phyloP scores from a whole-genome alignment of 1,140 invertebrate species.

The Ectropis grisescens region DNA sequence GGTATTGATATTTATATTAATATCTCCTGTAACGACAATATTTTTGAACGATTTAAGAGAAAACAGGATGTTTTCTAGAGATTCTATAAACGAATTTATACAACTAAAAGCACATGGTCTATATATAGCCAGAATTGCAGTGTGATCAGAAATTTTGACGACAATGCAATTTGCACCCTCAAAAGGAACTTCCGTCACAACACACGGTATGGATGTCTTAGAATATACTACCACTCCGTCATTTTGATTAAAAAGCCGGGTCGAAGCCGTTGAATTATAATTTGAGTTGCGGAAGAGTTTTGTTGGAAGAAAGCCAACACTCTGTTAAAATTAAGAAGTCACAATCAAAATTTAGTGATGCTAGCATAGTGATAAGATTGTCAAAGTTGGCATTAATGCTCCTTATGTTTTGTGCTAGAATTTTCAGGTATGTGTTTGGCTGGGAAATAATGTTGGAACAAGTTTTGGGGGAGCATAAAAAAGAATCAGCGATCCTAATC shows the following conservation, averaged over 20 bases:
- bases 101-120: background rate
- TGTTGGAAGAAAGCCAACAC: slow-evolving; percentile 11
- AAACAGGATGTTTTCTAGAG: background rate
- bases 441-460: slow-evolving; percentile 1
- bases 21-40: background rate
- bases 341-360: slow-evolving; percentile 7
- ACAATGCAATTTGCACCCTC: slow-evolving; percentile 9
- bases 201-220: slow-evolving; percentile 1
- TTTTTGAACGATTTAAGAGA: background rate
- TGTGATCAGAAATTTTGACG: background rate
- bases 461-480: background rate
- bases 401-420: slow-evolving; percentile 14
- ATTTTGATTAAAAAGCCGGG: slow-evolving; percentile 12
- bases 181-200: slow-evolving; percentile 1
- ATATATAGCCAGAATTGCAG: background rate
- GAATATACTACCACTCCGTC: slow-evolving; percentile 13
- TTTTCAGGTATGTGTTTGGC: background rate
- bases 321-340: slow-evolving; percentile 15
- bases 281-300: slow-evolving; percentile 4
- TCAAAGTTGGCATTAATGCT: slow-evolving; percentile 17
- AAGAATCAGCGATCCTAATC: background rate
- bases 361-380: slow-evolving; percentile 4
- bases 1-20: background rate
- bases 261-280: slow-evolving; percentile 7
- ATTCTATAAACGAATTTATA: background rate